Percentiles rank a stretch among this genome's conserved stretches.
Evolutionary conservation across 2,113 vertebrate species (phyloP).

Genomic region (Paramormyrops kingsleyae): DNA sequence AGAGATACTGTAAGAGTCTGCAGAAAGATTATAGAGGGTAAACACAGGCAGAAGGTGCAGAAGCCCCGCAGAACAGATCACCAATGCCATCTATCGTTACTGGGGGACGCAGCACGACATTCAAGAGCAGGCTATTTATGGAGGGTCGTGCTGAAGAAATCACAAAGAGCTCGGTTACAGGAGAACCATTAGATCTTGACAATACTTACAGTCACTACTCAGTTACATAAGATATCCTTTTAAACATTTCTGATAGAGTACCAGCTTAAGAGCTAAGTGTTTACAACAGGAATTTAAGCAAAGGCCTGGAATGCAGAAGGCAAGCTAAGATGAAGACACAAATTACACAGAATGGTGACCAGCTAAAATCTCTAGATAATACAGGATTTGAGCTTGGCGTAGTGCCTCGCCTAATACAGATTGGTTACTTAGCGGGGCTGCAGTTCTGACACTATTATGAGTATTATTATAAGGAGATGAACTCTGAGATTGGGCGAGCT

Average conservation of each 20-base stretch:
- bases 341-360: not conserved
- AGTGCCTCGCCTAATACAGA: not conserved
- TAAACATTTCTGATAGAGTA: not conserved
- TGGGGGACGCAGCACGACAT: not conserved
- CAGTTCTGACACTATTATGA: not conserved
- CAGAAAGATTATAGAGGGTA: slow-evolving; percentile 8
- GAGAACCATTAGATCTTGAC: not conserved
- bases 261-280: not conserved
- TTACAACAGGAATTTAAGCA: not conserved
- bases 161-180: not conserved
- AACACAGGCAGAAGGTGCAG: not conserved
- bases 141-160: not conserved
- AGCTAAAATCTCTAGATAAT: not conserved
- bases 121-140: not conserved
- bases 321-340: not conserved
- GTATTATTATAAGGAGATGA: not conserved
- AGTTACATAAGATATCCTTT: not conserved
- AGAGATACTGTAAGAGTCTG: slow-evolving; percentile 6
- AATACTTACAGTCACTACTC: not conserved
- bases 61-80: slow-evolving; percentile 19
- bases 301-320: not conserved
- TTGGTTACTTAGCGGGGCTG: not conserved
- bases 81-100: slow-evolving; percentile 20
- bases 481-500: not conserved
- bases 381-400: not conserved